Conservation (phyloP, 2,797 vertebrate genomes). For the Lacerta agilis region DNA sequence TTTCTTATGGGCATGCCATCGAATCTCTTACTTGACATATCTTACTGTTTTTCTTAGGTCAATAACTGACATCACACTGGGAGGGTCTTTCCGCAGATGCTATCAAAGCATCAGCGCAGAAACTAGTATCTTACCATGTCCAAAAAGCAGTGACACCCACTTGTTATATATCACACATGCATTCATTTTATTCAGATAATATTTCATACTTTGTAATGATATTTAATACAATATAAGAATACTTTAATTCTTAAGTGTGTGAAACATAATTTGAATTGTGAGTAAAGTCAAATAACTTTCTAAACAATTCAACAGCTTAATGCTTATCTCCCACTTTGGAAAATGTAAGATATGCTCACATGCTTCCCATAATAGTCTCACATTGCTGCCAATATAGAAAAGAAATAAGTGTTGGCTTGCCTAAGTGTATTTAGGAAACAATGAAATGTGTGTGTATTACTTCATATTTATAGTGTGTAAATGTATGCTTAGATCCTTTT, state of each 20-base stretch:
- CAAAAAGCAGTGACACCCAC: not conserved
- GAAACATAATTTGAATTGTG: not conserved
- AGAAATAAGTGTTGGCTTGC: not conserved
- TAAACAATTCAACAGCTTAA: not conserved
- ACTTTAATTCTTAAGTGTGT: not conserved
- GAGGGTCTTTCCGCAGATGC: constrained; percentile 5
- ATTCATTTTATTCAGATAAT: not conserved
- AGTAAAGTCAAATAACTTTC: not conserved
- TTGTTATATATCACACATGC: not conserved
- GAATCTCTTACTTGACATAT: not conserved
- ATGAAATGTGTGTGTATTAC: not conserved
- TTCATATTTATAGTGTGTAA: not conserved
- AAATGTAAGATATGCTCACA: not conserved
- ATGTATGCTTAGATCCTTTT: not conserved
- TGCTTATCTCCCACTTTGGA: not conserved
- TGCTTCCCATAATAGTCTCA: not conserved
- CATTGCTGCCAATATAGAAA: not conserved
- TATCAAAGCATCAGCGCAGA: constrained; percentile 34
- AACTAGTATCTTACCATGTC: constrained; percentile 18
- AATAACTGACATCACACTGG: not conserved
- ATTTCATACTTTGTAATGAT: not conserved
- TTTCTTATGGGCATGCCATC: not conserved
- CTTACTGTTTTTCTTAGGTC: not conserved
- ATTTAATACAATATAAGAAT: not conserved
- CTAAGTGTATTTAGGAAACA: not conserved